Percentiles rank a stretch among this genome's conserved stretches.
phyloP scores from a whole-genome alignment of 1,140 invertebrate species.

The Drosophila cardini region DNA sequence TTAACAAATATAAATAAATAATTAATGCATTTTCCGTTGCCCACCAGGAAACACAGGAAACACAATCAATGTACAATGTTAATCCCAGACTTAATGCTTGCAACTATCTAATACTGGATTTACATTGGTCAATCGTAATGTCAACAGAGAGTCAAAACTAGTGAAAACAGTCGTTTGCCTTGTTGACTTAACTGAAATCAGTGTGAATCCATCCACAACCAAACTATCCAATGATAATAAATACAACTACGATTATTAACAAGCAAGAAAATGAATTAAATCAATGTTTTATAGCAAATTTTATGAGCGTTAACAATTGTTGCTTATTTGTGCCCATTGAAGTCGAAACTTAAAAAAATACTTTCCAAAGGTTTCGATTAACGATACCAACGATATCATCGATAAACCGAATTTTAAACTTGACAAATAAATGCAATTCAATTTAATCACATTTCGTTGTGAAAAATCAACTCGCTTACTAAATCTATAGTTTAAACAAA shows the following conservation, averaged over 20 bases:
- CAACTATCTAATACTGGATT: slow-evolving; percentile 7
- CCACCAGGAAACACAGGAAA: slow-evolving; percentile 43
- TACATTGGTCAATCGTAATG: no score
- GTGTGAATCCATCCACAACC: no score
- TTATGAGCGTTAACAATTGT: no score
- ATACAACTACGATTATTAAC: no score
- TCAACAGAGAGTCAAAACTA: no score
- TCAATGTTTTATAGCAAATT: no score
- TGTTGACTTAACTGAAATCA: no score
- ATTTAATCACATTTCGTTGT: no score
- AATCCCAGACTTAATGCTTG: slow-evolving; percentile 25
- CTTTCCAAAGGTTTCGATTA: slow-evolving; percentile 1
- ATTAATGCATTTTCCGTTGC: slow-evolving; percentile 36
- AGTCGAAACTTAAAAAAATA: neutral
- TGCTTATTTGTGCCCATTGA: no score
- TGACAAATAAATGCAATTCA: neutral
- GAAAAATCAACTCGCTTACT: neutral
- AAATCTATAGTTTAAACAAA: neutral
- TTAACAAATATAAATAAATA: slow-evolving; percentile 32
- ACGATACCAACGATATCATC: neutral
- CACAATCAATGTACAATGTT: slow-evolving; percentile 51
- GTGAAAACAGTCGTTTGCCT: no score
- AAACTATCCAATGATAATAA: no score
- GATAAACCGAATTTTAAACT: neutral
- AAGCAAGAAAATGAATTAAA: no score